These are phyloP conservation scores for Maccullochella peelii DNA, from an alignment of 2,113 vertebrate genomes.

Conservation along the genomic window DNA sequence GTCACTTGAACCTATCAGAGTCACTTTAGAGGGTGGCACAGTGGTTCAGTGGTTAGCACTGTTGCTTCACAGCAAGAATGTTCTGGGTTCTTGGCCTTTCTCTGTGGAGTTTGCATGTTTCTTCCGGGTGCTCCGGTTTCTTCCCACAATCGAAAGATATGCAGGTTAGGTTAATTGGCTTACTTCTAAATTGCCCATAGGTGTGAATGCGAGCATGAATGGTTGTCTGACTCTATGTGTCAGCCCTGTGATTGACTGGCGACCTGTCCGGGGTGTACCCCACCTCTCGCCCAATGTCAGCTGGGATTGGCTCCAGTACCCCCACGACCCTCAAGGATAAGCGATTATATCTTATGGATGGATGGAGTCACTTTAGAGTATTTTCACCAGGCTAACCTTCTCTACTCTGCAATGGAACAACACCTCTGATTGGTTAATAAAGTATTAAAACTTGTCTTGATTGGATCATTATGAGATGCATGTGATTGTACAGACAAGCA, in stretches of 20 bases:
- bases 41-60: not conserved
- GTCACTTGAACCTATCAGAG: not conserved
- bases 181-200: not conserved
- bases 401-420: not conserved
- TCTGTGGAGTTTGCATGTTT: too few species aligned
- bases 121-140: not conserved
- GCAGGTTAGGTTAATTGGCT: not conserved
- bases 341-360: not conserved
- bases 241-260: not conserved
- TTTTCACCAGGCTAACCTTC: not conserved
- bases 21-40: not conserved
- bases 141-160: not conserved
- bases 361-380: not conserved
- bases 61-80: not conserved
- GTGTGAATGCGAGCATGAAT: not conserved
- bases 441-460: not conserved
- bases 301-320: not conserved
- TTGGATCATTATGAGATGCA: not conserved
- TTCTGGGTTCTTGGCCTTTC: not conserved
- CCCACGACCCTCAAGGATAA: not conserved
- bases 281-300: too few species aligned
- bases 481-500: not conserved
- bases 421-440: not conserved
- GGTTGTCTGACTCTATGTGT: not conserved
- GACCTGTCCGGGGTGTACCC: not conserved